phyloP scores from a whole-genome alignment of 2,797 vertebrate genomes.

The Helostoma temminkii region DNA sequence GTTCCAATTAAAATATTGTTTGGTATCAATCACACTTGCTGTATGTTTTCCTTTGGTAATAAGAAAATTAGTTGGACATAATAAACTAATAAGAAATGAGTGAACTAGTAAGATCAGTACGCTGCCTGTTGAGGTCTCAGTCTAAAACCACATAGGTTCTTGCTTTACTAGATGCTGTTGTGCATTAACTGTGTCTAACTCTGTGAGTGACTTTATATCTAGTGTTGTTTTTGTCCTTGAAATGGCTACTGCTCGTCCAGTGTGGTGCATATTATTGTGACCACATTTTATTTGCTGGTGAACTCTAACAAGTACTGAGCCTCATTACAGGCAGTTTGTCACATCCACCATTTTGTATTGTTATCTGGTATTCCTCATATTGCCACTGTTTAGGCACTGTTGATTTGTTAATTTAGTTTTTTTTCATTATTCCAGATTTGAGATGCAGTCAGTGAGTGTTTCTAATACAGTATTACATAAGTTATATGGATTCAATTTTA shows the following conservation, averaged over 20 bases:
- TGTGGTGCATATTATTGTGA: slow-evolving; percentile 30
- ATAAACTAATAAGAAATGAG: slow-evolving; percentile 21
- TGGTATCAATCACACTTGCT: background rate
- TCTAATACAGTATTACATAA: too few relatives aligned
- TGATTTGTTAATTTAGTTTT: background rate
- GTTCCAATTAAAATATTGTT: too few relatives aligned
- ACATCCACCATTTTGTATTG: too few relatives aligned
- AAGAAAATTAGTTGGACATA: background rate
- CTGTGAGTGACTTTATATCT: slow-evolving; percentile 44
- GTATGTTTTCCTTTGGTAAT: slow-evolving; percentile 16
- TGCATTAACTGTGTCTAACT: slow-evolving; percentile 32
- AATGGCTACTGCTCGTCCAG: slow-evolving; percentile 33
- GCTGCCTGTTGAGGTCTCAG: slow-evolving; percentile 30
- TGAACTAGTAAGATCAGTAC: slow-evolving; percentile 55
- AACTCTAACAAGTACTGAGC: slow-evolving; percentile 18
- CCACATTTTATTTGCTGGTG: slow-evolving; percentile 33
- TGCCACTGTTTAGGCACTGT: too few relatives aligned
- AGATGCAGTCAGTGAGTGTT: too few relatives aligned
- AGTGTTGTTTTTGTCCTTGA: slow-evolving; percentile 43
- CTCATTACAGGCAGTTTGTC: too few relatives aligned
- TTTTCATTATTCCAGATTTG: too few relatives aligned
- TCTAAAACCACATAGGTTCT: slow-evolving; percentile 36
- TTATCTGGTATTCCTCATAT: too few relatives aligned
- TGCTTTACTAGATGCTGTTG: slow-evolving; percentile 14
- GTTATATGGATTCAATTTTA: too few relatives aligned